A percentile compares a stretch with the other conserved stretches of the same genome.
Conservation (phyloP, 2,113 vertebrate genomes). For the Petrocephalus zakoni region DNA sequence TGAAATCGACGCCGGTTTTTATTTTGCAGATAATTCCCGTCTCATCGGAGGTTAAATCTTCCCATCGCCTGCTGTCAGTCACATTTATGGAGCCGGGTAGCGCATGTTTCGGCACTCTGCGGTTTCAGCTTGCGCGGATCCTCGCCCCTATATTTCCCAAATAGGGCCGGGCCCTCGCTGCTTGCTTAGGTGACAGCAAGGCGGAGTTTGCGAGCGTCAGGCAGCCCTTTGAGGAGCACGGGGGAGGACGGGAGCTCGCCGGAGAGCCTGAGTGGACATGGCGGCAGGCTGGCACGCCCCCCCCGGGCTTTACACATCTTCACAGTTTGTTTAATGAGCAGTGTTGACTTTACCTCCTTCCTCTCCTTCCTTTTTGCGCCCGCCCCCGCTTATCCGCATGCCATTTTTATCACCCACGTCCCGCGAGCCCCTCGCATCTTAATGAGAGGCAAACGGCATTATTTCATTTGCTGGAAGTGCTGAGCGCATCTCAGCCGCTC, state of each 20-base stretch:
- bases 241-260: too few relatives aligned
- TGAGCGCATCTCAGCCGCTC: slow-evolving; percentile 37
- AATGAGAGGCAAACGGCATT: slow-evolving; percentile 32
- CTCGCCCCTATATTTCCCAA: background rate
- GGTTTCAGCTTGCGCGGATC: background rate
- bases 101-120: background rate
- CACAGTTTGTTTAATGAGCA: slow-evolving; percentile 20
- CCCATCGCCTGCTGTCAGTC: background rate
- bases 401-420: slow-evolving; percentile 21
- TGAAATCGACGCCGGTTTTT: background rate
- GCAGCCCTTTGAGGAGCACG: background rate
- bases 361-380: background rate
- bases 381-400: background rate
- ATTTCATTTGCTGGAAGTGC: slow-evolving; percentile 46
- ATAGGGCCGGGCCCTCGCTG: background rate
- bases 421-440: slow-evolving; percentile 24
- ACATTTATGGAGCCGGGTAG: background rate
- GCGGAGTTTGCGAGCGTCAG: background rate
- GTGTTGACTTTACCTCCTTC: slow-evolving; percentile 20
- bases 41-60: background rate
- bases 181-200: background rate
- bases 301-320: slow-evolving; percentile 15
- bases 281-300: too few relatives aligned
- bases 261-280: background rate
- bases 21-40: background rate